Conservation (phyloP, 1,140 invertebrate species). For the Hesperophylax magnus region DNA sequence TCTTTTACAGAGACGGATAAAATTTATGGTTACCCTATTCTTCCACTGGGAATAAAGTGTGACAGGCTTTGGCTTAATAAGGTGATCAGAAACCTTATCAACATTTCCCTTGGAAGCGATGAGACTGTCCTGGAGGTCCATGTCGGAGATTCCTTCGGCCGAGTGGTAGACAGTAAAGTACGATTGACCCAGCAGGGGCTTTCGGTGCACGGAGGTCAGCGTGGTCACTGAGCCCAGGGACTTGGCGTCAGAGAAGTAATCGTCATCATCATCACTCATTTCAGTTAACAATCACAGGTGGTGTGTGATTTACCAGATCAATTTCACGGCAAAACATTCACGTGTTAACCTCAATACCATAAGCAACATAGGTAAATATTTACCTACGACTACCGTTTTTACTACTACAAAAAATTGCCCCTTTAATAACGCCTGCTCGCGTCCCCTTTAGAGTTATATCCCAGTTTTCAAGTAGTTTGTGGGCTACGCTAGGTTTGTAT, state of each 20-base stretch:
- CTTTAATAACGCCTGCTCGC: too few species aligned
- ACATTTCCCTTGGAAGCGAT: constrained; percentile 58
- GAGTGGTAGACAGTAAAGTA: constrained; percentile 65
- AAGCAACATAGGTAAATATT: too few species aligned
- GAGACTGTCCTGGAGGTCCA: constrained; percentile 58
- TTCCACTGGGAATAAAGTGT: constrained; percentile 64
- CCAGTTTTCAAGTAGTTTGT: too few species aligned
- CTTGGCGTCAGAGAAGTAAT: constrained; percentile 45
- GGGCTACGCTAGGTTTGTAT: too few species aligned
- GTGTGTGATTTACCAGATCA: not conserved
- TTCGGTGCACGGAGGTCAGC: constrained; percentile 25
- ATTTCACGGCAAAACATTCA: too few species aligned
- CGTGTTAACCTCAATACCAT: constrained; percentile 14
- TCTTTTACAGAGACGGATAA: constrained; percentile 27
- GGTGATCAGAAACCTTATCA: constrained; percentile 61
- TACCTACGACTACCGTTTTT: too few species aligned
- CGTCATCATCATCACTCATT: constrained; percentile 47
- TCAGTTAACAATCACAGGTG: constrained; percentile 22
- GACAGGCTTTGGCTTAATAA: constrained; percentile 59
- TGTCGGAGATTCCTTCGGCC: constrained; percentile 60
- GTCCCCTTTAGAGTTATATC: too few species aligned
- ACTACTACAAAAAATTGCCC: too few species aligned
- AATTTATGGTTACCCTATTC: constrained; percentile 63
- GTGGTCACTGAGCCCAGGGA: constrained; percentile 37
- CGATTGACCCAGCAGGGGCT: constrained; percentile 59